phyloP scores from a whole-genome alignment of 2,888 invertebrate species.

The Nesidiocoris tenuis region DNA sequence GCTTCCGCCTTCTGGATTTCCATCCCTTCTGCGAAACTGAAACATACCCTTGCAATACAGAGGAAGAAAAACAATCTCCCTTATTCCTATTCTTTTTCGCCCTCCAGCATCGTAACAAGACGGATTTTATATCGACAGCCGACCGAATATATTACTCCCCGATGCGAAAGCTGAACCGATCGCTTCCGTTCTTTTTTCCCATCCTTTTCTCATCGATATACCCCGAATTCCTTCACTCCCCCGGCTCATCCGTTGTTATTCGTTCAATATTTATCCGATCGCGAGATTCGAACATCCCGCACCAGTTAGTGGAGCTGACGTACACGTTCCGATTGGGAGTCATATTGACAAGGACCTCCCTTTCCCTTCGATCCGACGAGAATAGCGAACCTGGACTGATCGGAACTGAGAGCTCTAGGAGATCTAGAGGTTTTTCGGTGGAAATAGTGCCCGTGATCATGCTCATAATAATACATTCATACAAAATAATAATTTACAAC shows the following conservation, averaged over 20 bases:
- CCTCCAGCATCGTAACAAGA: slow-evolving; percentile 36
- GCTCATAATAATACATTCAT: no score
- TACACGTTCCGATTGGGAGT: slow-evolving; percentile 5
- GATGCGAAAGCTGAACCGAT: neutral
- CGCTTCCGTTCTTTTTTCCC: slow-evolving; percentile 3
- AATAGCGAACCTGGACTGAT: no score
- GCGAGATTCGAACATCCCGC: neutral
- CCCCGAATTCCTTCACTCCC: neutral
- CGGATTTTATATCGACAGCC: slow-evolving; percentile 41
- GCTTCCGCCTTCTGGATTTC: slow-evolving; percentile 1
- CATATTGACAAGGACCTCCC: slow-evolving; percentile 22
- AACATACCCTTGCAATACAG: neutral
- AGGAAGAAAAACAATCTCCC: slow-evolving; percentile 37
- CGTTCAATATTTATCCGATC: slow-evolving; percentile 41
- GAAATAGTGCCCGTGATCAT: no score
- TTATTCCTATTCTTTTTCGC: slow-evolving; percentile 29
- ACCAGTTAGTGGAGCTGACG: neutral
- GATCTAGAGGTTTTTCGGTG: no score
- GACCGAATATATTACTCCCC: slow-evolving; percentile 36
- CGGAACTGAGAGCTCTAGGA: no score
- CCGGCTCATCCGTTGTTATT: slow-evolving; percentile 13
- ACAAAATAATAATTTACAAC: no score
- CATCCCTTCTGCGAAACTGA: neutral
- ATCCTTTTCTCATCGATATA: neutral
- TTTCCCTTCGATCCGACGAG: no score